These are phyloP conservation scores for Petrocephalus sullivani DNA, from an alignment of 2,797 vertebrate species.

Conservation along the genomic window DNA sequence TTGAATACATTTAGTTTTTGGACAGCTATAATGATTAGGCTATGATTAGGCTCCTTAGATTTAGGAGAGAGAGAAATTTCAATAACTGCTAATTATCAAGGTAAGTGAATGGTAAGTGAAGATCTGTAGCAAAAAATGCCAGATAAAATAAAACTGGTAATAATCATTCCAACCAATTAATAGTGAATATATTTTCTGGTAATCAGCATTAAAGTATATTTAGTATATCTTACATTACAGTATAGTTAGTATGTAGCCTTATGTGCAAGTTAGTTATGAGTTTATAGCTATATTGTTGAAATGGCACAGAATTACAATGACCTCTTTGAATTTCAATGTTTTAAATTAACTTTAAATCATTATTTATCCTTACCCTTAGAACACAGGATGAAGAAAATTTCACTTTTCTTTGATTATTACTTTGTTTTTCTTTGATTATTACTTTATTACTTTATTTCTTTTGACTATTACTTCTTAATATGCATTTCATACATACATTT, in stretches of 20 bases:
- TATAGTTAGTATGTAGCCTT: neutral
- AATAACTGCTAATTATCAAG: neutral
- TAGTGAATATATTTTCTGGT: neutral
- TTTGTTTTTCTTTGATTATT: too few species aligned
- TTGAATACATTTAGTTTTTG: neutral
- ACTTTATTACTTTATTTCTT: too few species aligned
- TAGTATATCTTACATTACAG: neutral
- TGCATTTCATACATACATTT: neutral
- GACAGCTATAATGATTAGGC: neutral
- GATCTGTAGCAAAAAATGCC: neutral
- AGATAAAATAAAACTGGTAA: neutral
- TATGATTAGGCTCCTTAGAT: neutral
- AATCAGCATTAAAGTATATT: neutral
- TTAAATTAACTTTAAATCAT: neutral
- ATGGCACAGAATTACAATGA: neutral
- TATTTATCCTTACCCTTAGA: neutral
- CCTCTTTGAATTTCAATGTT: conserved; percentile 19
- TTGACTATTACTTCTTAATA: neutral
- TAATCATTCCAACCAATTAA: too few species aligned
- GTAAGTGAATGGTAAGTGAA: neutral
- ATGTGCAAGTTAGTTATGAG: neutral
- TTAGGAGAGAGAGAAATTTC: neutral
- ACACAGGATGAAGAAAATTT: neutral
- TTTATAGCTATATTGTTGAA: neutral
- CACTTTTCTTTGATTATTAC: neutral